Conservation (phyloP, 2,113 vertebrate species). For the Chlamydotis undulata region DNA sequence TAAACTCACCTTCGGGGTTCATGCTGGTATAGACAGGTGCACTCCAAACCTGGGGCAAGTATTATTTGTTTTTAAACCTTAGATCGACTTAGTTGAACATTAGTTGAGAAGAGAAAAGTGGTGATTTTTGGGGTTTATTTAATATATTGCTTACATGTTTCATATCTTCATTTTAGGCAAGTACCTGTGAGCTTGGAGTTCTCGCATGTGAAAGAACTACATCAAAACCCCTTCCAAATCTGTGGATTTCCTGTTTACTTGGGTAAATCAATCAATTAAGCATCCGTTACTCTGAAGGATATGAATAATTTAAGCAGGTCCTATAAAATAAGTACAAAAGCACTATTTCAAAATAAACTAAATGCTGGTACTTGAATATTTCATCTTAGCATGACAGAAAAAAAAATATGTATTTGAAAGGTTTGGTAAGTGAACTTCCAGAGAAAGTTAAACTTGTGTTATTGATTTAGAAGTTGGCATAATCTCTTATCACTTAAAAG, state of each 20-base stretch:
- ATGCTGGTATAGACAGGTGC: background rate
- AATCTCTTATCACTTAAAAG: constrained; percentile 31
- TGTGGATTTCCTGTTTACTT: background rate
- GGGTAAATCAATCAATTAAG: background rate
- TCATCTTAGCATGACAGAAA: background rate
- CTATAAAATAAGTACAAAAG: background rate
- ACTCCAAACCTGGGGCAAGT: background rate
- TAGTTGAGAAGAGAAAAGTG: background rate
- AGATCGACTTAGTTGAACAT: background rate
- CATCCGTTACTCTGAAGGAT: background rate
- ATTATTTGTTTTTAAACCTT: background rate
- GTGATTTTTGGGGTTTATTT: background rate
- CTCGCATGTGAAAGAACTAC: background rate
- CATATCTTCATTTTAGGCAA: background rate
- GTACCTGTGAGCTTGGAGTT: background rate
- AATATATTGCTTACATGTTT: accelerated
- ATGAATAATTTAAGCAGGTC: background rate
- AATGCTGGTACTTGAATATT: background rate
- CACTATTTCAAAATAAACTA: background rate
- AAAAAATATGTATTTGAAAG: background rate
- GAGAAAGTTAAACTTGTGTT: constrained; percentile 6
- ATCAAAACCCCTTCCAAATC: background rate
- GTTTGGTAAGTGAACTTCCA: background rate
- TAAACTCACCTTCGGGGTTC: background rate
- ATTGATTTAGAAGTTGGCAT: background rate